Conservation (phyloP, 2,797 vertebrate genomes). For the Muscicapa comitata region DNA sequence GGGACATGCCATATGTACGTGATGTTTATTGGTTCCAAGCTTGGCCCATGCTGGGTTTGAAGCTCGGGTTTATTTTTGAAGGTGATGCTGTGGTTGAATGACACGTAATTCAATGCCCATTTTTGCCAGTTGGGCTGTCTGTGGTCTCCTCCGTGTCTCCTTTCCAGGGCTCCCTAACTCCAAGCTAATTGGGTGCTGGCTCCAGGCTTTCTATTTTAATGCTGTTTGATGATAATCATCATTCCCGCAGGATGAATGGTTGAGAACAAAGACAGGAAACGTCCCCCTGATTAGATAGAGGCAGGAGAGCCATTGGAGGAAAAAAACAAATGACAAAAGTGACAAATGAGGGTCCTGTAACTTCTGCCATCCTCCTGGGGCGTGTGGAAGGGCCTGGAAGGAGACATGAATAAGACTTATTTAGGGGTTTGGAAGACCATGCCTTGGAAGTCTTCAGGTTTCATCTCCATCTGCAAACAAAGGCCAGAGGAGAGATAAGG, state of each 20-base stretch:
- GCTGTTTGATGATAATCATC: slow-evolving; percentile 78
- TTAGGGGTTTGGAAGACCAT: not conserved
- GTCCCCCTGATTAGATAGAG: slow-evolving; percentile 78
- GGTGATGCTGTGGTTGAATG: not conserved
- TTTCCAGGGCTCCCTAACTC: slow-evolving; percentile 6
- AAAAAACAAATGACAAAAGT: slow-evolving; percentile 75
- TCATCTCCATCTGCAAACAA: slow-evolving; percentile 10
- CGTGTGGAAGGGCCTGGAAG: slow-evolving; percentile 37
- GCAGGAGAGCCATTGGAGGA: slow-evolving; percentile 48
- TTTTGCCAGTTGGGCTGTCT: not conserved
- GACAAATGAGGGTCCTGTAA: slow-evolving; percentile 67
- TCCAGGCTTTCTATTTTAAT: slow-evolving; percentile 74
- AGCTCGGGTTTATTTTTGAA: not conserved
- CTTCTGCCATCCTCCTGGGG: slow-evolving; percentile 63
- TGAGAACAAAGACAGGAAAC: slow-evolving; percentile 80
- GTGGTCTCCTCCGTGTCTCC: not conserved
- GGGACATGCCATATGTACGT: not conserved
- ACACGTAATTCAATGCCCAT: not conserved
- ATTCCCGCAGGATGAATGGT: slow-evolving; percentile 62
- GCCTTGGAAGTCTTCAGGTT: not conserved
- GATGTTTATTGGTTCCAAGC: not conserved
- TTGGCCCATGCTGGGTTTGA: not conserved
- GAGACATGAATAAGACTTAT: not conserved
- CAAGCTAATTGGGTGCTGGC: slow-evolving; percentile 56
- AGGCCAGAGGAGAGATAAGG: not conserved